Conservation (phyloP, 2,888 invertebrate genomes). For the Autographa gamma region DNA sequence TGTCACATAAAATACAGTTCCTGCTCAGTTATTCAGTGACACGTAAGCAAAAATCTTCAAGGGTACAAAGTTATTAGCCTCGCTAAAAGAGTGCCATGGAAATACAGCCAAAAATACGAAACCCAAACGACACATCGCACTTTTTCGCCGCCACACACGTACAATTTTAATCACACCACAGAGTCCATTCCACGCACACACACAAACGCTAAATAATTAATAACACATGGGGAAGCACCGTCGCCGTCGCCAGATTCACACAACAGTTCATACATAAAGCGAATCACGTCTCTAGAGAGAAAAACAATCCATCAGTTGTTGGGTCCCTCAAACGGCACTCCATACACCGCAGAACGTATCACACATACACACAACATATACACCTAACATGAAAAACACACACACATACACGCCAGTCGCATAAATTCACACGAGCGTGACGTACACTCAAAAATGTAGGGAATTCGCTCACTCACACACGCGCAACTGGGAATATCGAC, state of each 20-base stretch:
- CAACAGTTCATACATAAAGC: slow-evolving; percentile 65
- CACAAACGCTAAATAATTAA: slow-evolving; percentile 58
- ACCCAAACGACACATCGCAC: not conserved
- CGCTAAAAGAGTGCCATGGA: not conserved
- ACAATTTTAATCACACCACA: slow-evolving; percentile 42
- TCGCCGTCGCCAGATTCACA: slow-evolving; percentile 53
- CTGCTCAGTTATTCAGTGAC: too few relatives aligned
- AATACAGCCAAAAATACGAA: not conserved
- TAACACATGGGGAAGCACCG: slow-evolving; percentile 51
- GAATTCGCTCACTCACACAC: slow-evolving; percentile 33
- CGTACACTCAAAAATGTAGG: slow-evolving; percentile 53
- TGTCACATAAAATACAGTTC: not conserved
- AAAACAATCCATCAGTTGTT: slow-evolving; percentile 75
- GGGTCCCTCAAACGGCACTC: slow-evolving; percentile 68
- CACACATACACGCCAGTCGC: slow-evolving; percentile 11
- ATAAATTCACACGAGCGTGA: slow-evolving; percentile 24
- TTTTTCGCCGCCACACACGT: slow-evolving; percentile 14
- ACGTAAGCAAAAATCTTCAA: not conserved
- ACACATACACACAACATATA: slow-evolving; percentile 40
- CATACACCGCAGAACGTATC: slow-evolving; percentile 59
- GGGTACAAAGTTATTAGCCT: not conserved
- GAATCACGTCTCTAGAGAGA: slow-evolving; percentile 67
- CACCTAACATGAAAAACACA: slow-evolving; percentile 31
- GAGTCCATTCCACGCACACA: slow-evolving; percentile 29
- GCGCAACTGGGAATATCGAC: slow-evolving; percentile 47